Percentiles rank a stretch among this genome's conserved stretches.
phyloP scores from a whole-genome alignment of 2,888 invertebrate genomes.

The Orchestes rusci region DNA sequence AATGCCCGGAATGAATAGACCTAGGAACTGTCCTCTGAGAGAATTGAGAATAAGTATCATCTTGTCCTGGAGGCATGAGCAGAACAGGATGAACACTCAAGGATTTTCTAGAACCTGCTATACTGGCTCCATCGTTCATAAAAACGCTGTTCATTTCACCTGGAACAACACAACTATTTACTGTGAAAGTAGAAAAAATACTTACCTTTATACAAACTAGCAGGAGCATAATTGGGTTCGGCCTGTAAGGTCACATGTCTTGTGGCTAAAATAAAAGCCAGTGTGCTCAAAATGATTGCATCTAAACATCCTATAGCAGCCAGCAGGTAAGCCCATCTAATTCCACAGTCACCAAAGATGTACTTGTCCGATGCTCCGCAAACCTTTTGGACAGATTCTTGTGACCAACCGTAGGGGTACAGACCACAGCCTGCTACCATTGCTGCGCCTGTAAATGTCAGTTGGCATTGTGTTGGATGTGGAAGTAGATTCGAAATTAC shows the following conservation, averaged over 20 bases:
- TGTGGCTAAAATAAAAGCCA: constrained; percentile 90
- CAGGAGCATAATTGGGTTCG: constrained; percentile 64
- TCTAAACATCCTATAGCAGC: constrained; percentile 86
- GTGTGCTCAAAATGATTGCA: constrained; percentile 74
- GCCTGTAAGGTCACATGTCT: constrained; percentile 80
- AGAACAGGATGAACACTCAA: constrained; percentile 81
- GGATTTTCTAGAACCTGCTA: constrained; percentile 77
- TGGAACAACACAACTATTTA: constrained; percentile 42
- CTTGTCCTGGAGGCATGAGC: constrained; percentile 62
- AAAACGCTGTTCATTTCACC: constrained; percentile 86
- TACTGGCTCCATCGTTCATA: constrained; percentile 77
- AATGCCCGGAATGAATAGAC: constrained; percentile 42
- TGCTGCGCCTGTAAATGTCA: constrained; percentile 57
- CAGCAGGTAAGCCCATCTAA: constrained; percentile 90
- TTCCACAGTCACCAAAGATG: constrained; percentile 73
- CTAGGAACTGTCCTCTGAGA: constrained; percentile 57
- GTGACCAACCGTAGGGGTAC: constrained; percentile 90
- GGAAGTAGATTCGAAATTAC: no score
- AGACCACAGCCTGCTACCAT: constrained; percentile 83
- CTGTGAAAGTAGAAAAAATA: neutral
- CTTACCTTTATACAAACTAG: constrained; percentile 46
- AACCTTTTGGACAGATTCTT: constrained; percentile 71
- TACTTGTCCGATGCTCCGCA: constrained; percentile 74
- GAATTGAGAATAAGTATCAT: constrained; percentile 74
- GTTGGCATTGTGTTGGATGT: no score